Evolutionary conservation across 2,797 vertebrate genomes (phyloP), one percentile per base, ranked within the genome.

Genomic region (Cephalopachus bancanus): DNA sequence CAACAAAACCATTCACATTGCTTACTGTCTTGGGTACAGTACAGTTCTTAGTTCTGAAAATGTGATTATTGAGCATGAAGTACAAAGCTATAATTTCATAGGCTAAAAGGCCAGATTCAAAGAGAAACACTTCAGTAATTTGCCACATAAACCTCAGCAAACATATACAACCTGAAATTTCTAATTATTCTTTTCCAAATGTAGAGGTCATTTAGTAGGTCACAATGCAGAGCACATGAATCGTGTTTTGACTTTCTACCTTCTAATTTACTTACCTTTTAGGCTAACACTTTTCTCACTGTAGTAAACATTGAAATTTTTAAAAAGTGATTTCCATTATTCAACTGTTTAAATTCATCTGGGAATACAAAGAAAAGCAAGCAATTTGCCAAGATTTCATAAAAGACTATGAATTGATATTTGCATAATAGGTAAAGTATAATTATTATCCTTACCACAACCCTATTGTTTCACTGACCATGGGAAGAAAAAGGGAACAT

Each of bases 121-220:
- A 26, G 62, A 91, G 28, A 83, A 89, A 49, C 17, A 26, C 26
- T 91, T 87, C n/a, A 86, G 15, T 51, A 95, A 33, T 83, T 71
- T 92, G 20, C 44, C 20, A 85, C 1, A 30, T 71, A 96, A 87
- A 37, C 16, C 17, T 55, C 62, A 74, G 80, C 6, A 83, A 1
- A 80, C 79, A 69, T 53, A 96, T 15, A 90, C 83, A 92, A 90
- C 4, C 7, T 71, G 53, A 92, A 90, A 94, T 60, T 86, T 49
- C 65, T 71, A 94, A 90, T 93, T 79, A 67, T 59, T 57, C 26
- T 60, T 69, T 26, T 83, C 44, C 28, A 83, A 83, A 91, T 57
- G 37, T 65, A 33, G 9, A 55, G 12, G 71, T 84, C 15, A 87
- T 15, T 15, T 44, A 87, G 30, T 59, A 74, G 67, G 57, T 57